Evolutionary conservation across 2,113 vertebrate species (phyloP).

Genomic region (Cairina moschata): DNA sequence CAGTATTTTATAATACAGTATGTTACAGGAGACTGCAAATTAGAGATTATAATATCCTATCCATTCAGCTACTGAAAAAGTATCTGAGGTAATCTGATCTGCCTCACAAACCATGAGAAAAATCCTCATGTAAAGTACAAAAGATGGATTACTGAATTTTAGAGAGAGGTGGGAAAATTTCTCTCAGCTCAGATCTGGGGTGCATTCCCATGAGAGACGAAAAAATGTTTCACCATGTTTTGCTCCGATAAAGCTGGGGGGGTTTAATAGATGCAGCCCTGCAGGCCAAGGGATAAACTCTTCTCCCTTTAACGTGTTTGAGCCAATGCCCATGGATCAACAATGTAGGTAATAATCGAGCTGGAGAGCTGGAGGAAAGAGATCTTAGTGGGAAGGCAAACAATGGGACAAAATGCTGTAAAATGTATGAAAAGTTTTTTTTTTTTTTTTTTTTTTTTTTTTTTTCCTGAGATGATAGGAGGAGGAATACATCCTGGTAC

Average conservation of each 20-base stretch:
- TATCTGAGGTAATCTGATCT: conserved; percentile 53
- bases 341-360: neutral
- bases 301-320: neutral
- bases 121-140: conserved; percentile 31
- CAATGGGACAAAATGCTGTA: neutral
- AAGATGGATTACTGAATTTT: conserved; percentile 31
- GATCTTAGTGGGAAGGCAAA: neutral
- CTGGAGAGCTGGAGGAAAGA: neutral
- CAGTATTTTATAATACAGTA: neutral
- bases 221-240: neutral
- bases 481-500: neutral
- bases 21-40: neutral
- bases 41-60: conserved; percentile 19
- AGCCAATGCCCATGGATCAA: neutral
- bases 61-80: conserved; percentile 18
- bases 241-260: neutral
- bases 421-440: neutral
- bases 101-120: conserved; percentile 40
- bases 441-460: neutral
- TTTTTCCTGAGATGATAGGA: neutral
- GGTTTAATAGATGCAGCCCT: neutral
- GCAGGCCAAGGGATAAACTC: neutral
- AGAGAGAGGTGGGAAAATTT: conserved; percentile 2
- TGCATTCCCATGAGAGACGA: neutral
- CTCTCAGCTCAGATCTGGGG: neutral